Evolutionary conservation across 2,113 vertebrate genomes (phyloP).

Genomic region (Chloropsis hardwickii): DNA sequence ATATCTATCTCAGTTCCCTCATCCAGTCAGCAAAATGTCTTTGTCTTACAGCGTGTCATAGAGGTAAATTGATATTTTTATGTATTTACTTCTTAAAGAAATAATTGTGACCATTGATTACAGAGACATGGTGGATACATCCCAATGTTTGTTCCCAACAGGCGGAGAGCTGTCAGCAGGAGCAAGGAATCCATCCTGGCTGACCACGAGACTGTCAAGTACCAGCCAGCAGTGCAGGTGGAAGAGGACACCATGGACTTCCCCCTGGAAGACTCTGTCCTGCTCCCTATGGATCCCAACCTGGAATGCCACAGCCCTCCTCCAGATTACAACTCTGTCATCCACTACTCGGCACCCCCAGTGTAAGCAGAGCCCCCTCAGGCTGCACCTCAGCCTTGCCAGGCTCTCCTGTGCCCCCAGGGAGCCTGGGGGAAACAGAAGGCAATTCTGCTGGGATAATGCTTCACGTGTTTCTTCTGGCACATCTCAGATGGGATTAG

Average conservation of each 20-base stretch:
- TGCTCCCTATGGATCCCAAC: slow-evolving; percentile 75
- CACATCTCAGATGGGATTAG: neutral
- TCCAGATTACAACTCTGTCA: slow-evolving; percentile 88
- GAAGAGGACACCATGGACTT: slow-evolving; percentile 79
- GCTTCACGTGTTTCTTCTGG: neutral
- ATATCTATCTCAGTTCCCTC: neutral
- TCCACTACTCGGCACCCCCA: slow-evolving; percentile 87
- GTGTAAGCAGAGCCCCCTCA: slow-evolving; percentile 64
- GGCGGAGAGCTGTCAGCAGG: slow-evolving; percentile 82
- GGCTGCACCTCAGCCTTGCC: neutral
- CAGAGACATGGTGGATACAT: neutral
- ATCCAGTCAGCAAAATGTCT: neutral
- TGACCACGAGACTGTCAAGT: slow-evolving; percentile 77
- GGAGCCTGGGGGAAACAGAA: neutral
- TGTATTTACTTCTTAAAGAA: neutral
- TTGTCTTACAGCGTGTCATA: neutral
- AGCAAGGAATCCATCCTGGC: slow-evolving; percentile 85
- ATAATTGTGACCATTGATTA: neutral
- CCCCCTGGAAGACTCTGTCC: slow-evolving; percentile 79
- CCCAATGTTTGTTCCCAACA: slow-evolving; percentile 14
- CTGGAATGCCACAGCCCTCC: slow-evolving; percentile 92
- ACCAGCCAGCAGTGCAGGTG: slow-evolving; percentile 48
- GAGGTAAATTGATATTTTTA: neutral
- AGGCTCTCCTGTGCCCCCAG: neutral
- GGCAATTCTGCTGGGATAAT: neutral